These are phyloP conservation scores for Anser brachyrhynchus DNA, from an alignment of 2,113 vertebrate species.

Conservation along the genomic window DNA sequence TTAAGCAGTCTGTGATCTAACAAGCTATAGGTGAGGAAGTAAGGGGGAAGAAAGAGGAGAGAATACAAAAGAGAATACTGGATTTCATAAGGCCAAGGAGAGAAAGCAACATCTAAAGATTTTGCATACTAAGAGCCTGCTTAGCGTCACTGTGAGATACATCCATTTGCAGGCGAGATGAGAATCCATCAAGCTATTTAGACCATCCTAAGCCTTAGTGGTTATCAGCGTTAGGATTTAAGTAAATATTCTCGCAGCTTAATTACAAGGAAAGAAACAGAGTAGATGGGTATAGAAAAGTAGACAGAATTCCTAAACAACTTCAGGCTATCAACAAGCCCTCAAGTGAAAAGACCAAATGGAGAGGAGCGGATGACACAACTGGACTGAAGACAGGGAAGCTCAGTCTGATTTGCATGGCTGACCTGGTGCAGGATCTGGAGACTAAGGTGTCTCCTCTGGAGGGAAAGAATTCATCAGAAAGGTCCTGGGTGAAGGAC, in stretches of 20 bases:
- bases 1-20: slow-evolving; percentile 11
- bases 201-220: slow-evolving; percentile 11
- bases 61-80: not conserved
- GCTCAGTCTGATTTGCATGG: slow-evolving; percentile 8
- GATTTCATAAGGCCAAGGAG: not conserved
- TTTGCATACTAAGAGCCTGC: not conserved
- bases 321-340: slow-evolving; percentile 15
- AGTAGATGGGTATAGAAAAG: slow-evolving; percentile 15
- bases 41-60: not conserved
- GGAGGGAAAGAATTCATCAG: not conserved
- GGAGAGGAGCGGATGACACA: not conserved
- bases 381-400: slow-evolving; percentile 27
- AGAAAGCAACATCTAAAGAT: not conserved
- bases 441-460: slow-evolving; percentile 21
- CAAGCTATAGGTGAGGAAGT: not conserved
- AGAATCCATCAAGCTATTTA: not conserved
- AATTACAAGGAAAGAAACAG: slow-evolving; percentile 53
- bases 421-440: not conserved
- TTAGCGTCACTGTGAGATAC: not conserved
- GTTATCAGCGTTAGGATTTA: slow-evolving; percentile 12
- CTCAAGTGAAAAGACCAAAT: slow-evolving; percentile 22
- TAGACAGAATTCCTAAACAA: slow-evolving; percentile 18
- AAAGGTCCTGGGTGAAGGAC: slow-evolving; percentile 27
- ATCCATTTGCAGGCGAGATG: not conserved
- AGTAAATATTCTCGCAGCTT: slow-evolving; percentile 14